Evolutionary conservation across 2,113 vertebrate species (phyloP).

Genomic region (Anolis sagrei): DNA sequence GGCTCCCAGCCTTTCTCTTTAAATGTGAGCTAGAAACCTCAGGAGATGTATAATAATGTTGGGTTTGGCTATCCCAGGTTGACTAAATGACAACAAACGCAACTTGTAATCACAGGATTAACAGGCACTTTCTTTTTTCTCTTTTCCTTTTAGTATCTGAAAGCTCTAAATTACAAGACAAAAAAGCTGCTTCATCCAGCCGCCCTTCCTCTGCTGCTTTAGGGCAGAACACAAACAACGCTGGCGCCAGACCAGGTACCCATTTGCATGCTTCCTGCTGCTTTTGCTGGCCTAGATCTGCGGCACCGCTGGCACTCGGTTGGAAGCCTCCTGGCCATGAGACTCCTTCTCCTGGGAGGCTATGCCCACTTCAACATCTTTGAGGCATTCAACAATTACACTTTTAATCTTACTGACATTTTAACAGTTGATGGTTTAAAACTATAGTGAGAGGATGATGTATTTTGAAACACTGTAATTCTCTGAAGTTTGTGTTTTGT

Average conservation of each 20-base stretch:
- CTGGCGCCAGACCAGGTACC: conserved; percentile 80
- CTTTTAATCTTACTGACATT: background rate
- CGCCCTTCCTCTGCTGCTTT: conserved; percentile 71
- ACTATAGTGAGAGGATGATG: background rate
- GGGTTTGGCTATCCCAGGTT: background rate
- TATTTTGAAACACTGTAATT: background rate
- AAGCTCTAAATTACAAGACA: conserved; percentile 82
- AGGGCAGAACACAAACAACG: conserved; percentile 73
- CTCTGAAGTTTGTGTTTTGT: background rate
- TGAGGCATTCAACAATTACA: background rate
- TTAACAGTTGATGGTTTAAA: background rate
- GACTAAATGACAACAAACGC: background rate
- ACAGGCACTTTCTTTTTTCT: conserved; percentile 47
- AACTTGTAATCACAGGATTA: conserved; percentile 28
- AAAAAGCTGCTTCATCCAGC: conserved; percentile 68
- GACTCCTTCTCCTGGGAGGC: background rate
- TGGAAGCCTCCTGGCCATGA: background rate
- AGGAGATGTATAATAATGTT: background rate
- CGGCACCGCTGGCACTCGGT: background rate
- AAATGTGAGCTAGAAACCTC: background rate
- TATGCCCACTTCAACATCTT: background rate
- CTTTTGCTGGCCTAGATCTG: background rate
- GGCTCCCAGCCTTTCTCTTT: background rate
- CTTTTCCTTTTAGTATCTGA: conserved; percentile 74
- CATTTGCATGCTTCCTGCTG: background rate